Conservation (phyloP, 1,140 invertebrate genomes). For the Polypedilum vanderplanki region DNA sequence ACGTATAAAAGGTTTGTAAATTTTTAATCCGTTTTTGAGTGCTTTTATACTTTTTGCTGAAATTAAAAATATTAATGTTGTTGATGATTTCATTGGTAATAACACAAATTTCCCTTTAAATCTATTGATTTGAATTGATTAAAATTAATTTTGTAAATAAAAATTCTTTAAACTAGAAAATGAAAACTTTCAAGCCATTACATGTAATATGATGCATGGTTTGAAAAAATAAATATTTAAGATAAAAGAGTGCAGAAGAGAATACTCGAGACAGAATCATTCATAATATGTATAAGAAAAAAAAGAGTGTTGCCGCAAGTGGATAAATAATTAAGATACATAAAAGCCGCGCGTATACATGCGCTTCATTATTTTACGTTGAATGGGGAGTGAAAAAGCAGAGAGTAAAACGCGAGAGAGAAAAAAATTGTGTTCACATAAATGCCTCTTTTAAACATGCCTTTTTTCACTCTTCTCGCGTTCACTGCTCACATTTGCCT, state of each 20-base stretch:
- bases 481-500: background rate
- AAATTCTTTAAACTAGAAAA: no score
- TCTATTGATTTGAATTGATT: no score
- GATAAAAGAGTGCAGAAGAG: background rate
- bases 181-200: no score
- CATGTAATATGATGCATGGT: no score
- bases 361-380: no score
- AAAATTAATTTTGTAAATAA: no score
- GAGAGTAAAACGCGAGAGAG: background rate
- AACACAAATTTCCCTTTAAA: no score
- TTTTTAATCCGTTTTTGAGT: no score
- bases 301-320: conserved; percentile 10
- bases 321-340: conserved; percentile 7
- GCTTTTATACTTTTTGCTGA: no score
- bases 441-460: background rate
- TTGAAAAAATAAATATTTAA: background rate
- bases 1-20: no score
- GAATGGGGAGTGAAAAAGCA: background rate
- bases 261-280: background rate
- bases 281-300: background rate
- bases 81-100: no score
- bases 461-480: background rate
- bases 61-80: no score
- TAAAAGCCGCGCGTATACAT: conserved; percentile 9
- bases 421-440: background rate